Evolutionary conservation across 1,140 invertebrate species (phyloP), one percentile per base, ranked within the genome.

Genomic region (Drosophila kurseongensis): DNA sequence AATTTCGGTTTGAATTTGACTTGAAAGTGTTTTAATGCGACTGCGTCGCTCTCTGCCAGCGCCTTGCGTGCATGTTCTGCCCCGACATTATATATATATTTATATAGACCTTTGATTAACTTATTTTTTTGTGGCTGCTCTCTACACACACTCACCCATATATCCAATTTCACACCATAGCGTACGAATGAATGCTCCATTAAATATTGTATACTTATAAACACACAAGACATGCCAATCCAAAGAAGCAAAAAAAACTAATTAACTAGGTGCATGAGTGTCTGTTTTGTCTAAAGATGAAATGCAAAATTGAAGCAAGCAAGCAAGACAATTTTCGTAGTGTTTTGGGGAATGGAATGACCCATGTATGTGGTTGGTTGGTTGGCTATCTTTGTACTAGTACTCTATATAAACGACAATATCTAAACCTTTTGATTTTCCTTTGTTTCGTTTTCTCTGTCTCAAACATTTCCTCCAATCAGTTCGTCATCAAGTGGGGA

Each of bases 181-280:
- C 81, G 73, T 79, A 83, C 74, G 75, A 83, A 62, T 79, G 75
- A 73, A 83, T 75, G 80, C 72, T 56, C 40, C 68, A 74, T 75
- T 65, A 75, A 63, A 41, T 73, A 72, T 42, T 69, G 67, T 59
- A 72, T 44, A 72, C 68, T 45, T 52, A 54, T 48, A 40, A 40
- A 57, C 14, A 68, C 48, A 67, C 48, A 60, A 41, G 40, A n/a
- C 29, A 69, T 61, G 38, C 40, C 27, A 27, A 69, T 47, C n/a
- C 45, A 55, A 42, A 67, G 14, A 32, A 51, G 18, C 36, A 51
- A 73, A 29, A 45, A 57, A 51, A 83, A 76, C 77, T 84, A 76
- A 84, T 84, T 84, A 84, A 81, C 73, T 85, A 84, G 78, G 80
- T 83, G 80, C 80, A 83, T 83, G 80, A 83, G 60, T 83, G 80